These are phyloP conservation scores for Amorpha juglandis DNA, from an alignment of 2,888 invertebrate species.

Conservation along the genomic window DNA sequence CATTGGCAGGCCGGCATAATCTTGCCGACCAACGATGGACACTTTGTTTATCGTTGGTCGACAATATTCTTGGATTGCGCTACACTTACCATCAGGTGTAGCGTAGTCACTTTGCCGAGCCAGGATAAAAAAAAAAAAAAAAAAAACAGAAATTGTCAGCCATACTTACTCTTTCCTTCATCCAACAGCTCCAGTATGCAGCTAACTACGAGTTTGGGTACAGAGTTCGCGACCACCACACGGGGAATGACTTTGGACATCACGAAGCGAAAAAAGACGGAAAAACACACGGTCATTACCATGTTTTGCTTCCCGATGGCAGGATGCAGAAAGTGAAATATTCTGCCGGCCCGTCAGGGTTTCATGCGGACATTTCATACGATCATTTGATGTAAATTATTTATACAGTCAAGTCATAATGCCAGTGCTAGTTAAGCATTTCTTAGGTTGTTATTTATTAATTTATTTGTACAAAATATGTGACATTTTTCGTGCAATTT, in stretches of 20 bases:
- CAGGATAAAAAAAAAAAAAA: background rate
- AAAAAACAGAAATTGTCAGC: background rate
- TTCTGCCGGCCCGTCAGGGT: conserved; percentile 90
- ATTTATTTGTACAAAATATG: conserved; percentile 12
- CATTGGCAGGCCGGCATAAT: too few species aligned
- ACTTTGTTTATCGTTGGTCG: too few species aligned
- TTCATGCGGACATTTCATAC: conserved; percentile 91
- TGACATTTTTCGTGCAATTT: too few species aligned
- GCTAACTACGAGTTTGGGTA: conserved; percentile 88
- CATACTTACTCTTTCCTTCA: background rate
- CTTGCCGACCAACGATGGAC: too few species aligned
- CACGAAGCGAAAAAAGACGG: conserved; percentile 88
- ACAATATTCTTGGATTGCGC: too few species aligned
- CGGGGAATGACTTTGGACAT: conserved; percentile 91
- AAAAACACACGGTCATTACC: conserved; percentile 89
- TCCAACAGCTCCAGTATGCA: conserved; percentile 83
- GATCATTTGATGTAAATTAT: conserved; percentile 49
- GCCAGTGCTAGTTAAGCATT: background rate
- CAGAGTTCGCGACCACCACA: conserved; percentile 87
- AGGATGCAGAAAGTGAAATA: conserved; percentile 91
- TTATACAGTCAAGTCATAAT: background rate
- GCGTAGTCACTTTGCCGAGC: background rate
- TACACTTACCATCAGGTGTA: too few species aligned
- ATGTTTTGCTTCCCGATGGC: conserved; percentile 91
- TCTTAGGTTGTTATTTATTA: conserved; percentile 8